Base-by-base conservation (phyloP, 2,888 invertebrate species). In the Drosophila imparisetae region DNA sequence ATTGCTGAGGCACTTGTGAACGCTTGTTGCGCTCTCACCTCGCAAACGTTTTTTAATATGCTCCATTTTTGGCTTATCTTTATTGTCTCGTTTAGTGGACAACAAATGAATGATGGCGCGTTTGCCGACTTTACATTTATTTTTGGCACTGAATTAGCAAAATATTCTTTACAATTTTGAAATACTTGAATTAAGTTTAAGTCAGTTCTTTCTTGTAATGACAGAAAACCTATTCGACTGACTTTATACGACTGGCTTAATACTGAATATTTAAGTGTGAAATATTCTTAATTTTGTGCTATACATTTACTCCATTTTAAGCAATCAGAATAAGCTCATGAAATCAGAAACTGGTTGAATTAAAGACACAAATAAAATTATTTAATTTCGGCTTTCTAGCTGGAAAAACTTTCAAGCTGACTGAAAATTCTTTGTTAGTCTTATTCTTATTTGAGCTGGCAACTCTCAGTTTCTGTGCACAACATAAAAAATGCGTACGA, bases 81-180 rank as follows among this genome's bases (percentile, higher is more conserved):
- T 92, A 92, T 92, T 86, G 90, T 84, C 87, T 83, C 91, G 89
- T 91, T 91, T 91, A 91, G 92, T 91, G 84, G 85, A 67, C 73
- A 80, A 38, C 71, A 61, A 69, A 88, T 83, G 85, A 91, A 81
- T 83, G 87, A 91, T 91, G 70, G 78, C 34, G 40, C 58, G 48
- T 65, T 66, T 65, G 62, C 60, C 53, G 27, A 52, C 38, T 63
- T 55, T 63, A 18, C 15, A 10, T 38, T 21, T 30, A 62, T 54
- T 62, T 62, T 62, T 62, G 54, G 61, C 62, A 27, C 7, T 21
- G 24, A 30, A 27, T 52, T 38, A 68, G 18, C 24, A 36, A 68
- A 50, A 32, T 57, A 40, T 55, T 45, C 15, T 52, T 45, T 7
- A 13, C 1, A 5, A 21, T 24, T 45, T 21, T 18, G 11, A 27